Percentiles rank a stretch among this genome's conserved stretches.
Evolutionary conservation across 2,797 vertebrate species (phyloP).

Genomic region (Simalia tracyae): DNA sequence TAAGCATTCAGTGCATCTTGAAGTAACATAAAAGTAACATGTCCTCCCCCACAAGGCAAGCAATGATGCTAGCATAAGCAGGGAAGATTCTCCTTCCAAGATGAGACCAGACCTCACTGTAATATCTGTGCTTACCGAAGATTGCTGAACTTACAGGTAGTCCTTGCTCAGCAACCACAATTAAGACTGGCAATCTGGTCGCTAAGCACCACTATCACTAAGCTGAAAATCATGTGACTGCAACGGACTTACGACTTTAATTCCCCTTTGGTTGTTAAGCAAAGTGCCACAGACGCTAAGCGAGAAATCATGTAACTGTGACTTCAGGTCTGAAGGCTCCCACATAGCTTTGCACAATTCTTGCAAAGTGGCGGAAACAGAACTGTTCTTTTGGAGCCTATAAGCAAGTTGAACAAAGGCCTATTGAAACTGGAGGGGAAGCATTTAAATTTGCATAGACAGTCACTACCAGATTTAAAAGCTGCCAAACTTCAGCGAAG

Average conservation of each 20-base stretch:
- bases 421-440: background rate
- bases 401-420: background rate
- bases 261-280: background rate
- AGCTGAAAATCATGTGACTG: background rate
- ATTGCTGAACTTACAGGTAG: background rate
- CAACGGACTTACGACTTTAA: background rate
- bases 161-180: background rate
- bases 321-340: background rate
- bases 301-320: background rate
- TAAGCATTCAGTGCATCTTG: background rate
- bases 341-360: background rate
- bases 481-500: background rate
- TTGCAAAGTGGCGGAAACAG: background rate
- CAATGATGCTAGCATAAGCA: background rate
- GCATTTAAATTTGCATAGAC: background rate
- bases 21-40: background rate
- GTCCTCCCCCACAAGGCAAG: background rate
- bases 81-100: background rate
- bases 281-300: background rate
- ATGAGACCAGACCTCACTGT: background rate
- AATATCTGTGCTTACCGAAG: background rate
- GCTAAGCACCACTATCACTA: background rate
- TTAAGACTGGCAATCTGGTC: background rate
- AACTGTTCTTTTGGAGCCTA: background rate
- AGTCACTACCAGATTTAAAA: background rate